Conservation (phyloP, 2,797 vertebrate genomes). For the Enteromius fasciolatus region DNA sequence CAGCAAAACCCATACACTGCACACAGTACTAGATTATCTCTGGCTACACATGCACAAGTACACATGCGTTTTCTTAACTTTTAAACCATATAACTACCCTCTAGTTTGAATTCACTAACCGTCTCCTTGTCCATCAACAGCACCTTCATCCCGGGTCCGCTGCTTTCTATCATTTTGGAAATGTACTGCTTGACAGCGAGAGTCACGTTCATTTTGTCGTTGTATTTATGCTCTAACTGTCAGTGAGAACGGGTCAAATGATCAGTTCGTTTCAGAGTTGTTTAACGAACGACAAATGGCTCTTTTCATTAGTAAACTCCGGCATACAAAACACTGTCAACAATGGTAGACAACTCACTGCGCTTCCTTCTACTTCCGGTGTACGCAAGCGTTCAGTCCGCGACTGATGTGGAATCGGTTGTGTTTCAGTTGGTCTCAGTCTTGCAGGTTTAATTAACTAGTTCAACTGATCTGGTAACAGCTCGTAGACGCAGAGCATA, state of each 20-base stretch:
- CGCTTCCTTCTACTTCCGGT: conserved; percentile 53
- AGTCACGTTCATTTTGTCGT: conserved; percentile 88
- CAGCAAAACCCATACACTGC: background rate
- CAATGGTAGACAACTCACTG: conserved; percentile 37
- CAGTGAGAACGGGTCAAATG: background rate
- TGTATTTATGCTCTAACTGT: background rate
- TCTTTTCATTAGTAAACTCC: background rate
- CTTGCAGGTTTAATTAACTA: background rate
- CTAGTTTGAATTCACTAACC: conserved; percentile 73
- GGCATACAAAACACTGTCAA: conserved; percentile 32
- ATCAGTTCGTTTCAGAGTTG: background rate
- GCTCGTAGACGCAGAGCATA: background rate
- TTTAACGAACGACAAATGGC: background rate
- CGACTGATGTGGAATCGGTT: conserved; percentile 46
- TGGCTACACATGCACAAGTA: background rate
- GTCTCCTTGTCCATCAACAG: conserved; percentile 96
- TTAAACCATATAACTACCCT: background rate
- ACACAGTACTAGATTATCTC: background rate
- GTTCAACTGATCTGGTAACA: conserved; percentile 50
- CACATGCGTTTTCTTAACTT: background rate
- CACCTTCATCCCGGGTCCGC: conserved; percentile 95
- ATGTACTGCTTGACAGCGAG: conserved; percentile 94
- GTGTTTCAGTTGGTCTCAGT: background rate
- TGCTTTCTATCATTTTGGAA: conserved; percentile 95
- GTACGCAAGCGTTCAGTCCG: background rate